phyloP scores from a whole-genome alignment of 2,888 invertebrate species.

The Drosophila formosana region DNA sequence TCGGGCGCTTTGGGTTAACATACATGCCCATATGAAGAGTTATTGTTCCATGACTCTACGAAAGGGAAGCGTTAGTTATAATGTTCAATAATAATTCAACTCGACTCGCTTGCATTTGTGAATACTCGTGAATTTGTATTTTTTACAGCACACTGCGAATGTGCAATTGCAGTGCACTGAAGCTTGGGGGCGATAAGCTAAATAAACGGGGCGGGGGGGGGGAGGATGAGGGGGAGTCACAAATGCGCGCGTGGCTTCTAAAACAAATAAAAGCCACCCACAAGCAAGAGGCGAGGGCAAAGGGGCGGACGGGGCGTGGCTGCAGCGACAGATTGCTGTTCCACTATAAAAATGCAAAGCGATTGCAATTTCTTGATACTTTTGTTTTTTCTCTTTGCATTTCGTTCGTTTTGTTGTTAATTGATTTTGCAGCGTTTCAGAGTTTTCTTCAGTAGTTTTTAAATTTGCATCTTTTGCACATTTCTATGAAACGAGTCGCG shows the following conservation, averaged over 20 bases:
- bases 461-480: slow-evolving; percentile 55
- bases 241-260: slow-evolving; percentile 64
- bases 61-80: slow-evolving; percentile 9
- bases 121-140: not conserved
- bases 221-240: not conserved
- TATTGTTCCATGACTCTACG: not conserved
- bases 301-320: not conserved
- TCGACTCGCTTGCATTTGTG: slow-evolving; percentile 12
- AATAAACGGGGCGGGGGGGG: slow-evolving; percentile 20
- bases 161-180: slow-evolving; percentile 30
- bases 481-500: slow-evolving; percentile 37
- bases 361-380: slow-evolving; percentile 19
- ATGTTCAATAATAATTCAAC: slow-evolving; percentile 20
- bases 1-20: not conserved
- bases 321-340: slow-evolving; percentile 23
- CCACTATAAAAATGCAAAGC: slow-evolving; percentile 27
- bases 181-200: slow-evolving; percentile 39
- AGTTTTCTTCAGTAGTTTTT: slow-evolving; percentile 31
- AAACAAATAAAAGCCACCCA: slow-evolving; percentile 68
- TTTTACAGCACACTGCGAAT: slow-evolving; percentile 23
- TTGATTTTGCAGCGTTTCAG: slow-evolving; percentile 26
- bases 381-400: not conserved
- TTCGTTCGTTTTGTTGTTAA: slow-evolving; percentile 16
- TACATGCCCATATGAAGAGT: not conserved
- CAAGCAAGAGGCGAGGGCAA: slow-evolving; percentile 10